Evolutionary conservation across 2,797 vertebrate genomes (phyloP).

Genomic region (Chiroxiphia lanceolata): DNA sequence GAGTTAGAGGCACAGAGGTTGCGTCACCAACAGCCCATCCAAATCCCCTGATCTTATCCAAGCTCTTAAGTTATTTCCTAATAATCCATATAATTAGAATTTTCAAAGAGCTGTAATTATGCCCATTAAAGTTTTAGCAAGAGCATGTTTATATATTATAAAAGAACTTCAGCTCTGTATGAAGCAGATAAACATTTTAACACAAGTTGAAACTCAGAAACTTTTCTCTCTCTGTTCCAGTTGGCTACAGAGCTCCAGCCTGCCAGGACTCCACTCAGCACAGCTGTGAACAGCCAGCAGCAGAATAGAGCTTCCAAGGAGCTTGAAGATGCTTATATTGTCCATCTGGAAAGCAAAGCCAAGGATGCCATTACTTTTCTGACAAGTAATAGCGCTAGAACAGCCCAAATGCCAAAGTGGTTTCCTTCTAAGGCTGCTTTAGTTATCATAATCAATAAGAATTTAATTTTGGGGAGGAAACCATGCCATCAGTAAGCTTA

Average conservation of each 20-base stretch:
- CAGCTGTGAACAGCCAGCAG: neutral
- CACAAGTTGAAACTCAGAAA: neutral
- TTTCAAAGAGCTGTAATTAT: slow-evolving; percentile 1
- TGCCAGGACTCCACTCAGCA: neutral
- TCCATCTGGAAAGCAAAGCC: slow-evolving; percentile 1
- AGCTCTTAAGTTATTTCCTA: slow-evolving; percentile 37
- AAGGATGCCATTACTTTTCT: neutral
- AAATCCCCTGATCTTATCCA: slow-evolving; percentile 22
- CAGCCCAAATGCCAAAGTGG: neutral
- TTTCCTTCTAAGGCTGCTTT: neutral
- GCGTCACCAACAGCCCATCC: slow-evolving; percentile 11
- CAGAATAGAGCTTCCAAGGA: neutral
- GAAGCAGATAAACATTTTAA: slow-evolving; percentile 18
- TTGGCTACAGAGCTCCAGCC: neutral
- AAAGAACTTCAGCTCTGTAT: neutral
- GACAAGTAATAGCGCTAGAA: neutral
- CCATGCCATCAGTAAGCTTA: neutral
- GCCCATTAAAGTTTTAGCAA: slow-evolving; percentile 41
- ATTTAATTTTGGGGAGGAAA: neutral
- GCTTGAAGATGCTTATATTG: neutral
- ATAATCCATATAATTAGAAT: slow-evolving; percentile 40
- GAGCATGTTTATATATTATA: neutral
- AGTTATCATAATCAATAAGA: neutral
- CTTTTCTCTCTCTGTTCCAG: neutral
- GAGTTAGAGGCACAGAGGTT: neutral